Base-by-base conservation (phyloP, 2,888 invertebrate species). In the Dastarcus helophoroides region DNA sequence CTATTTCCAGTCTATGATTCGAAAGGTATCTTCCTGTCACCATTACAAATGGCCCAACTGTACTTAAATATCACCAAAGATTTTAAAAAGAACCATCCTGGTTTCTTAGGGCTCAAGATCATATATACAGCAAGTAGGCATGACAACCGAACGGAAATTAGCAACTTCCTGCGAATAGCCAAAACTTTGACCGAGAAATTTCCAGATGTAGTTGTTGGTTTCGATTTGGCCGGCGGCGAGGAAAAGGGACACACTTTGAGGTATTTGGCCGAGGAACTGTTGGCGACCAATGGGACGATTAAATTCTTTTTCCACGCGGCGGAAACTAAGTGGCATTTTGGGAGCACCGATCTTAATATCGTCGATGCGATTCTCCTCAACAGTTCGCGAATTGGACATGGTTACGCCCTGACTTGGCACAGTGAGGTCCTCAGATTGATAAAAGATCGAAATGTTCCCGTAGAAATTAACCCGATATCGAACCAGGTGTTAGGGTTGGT, bases 181-280 rank as follows among this genome's bases (percentile, higher is more conserved):
- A 37, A 46, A 3, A 31, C 51, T 10, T 31, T 73, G 10, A 67
- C 71, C 52, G 47, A 45, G 1, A 51, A 59, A 6, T 71, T 73
- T 53, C 77, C 82, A 0, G 65, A 76, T 8, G 69, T 76, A 35
- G 64, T 85, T 19, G 78, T 75, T 13, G 86, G 85, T 4, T 83
- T 85, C 41, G 86, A 86, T 62, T 64, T 88, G 35, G 82, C 85
- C 0, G 84, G 84, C 0, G 78, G 79, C 47, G 86, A 86, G 54
- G 84, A 85, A 47, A 51, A 61, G 26, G 82, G 83, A 0, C 57
- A 62, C 17, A 73, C 79, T 0, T 54, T 85, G 1, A 53, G 67
- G 21, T 67, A 73, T 9, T 81, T 76, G 38, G 63, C 72, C 37
- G 62, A 69, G 0, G 63, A 74, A 1, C 62, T 71, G 37, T 50